Evolutionary conservation across 2,113 vertebrate species (phyloP).

Genomic region (Odobenus rosmarus): DNA sequence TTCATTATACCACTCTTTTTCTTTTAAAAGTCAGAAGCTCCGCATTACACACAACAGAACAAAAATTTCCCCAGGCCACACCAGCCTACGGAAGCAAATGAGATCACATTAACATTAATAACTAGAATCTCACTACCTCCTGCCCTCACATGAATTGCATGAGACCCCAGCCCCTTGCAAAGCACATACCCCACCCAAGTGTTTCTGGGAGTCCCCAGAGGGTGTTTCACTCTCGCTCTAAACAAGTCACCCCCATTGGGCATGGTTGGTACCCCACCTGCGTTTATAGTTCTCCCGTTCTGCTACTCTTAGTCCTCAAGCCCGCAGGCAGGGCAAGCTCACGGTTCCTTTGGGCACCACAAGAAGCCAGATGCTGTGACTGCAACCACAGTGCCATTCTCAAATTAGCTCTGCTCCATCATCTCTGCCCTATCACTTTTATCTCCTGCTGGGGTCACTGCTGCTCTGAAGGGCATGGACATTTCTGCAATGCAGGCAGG

Average conservation of each 20-base stretch:
- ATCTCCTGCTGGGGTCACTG: neutral
- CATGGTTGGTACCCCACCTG: neutral
- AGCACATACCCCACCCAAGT: neutral
- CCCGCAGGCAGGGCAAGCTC: neutral
- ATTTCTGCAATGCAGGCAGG: no score
- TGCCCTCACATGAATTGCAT: neutral
- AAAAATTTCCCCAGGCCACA: constrained; percentile 15
- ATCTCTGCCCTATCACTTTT: neutral
- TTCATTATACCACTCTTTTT: neutral
- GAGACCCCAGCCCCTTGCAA: neutral
- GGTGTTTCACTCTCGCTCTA: neutral
- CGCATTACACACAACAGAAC: neutral
- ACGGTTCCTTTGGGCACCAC: rapidly evolving
- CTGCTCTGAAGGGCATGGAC: neutral
- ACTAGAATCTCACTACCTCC: neutral
- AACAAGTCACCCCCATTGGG: neutral
- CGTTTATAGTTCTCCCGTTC: neutral
- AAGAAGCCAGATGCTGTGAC: neutral
- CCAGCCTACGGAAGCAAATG: neutral
- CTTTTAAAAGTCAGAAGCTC: neutral
- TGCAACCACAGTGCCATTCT: neutral
- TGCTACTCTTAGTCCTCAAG: neutral
- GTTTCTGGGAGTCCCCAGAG: neutral
- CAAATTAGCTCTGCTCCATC: neutral
- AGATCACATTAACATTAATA: constrained; percentile 7